These are phyloP conservation scores for Chlorodrepanis virens DNA, from an alignment of 2,113 vertebrate species.

Conservation along the genomic window DNA sequence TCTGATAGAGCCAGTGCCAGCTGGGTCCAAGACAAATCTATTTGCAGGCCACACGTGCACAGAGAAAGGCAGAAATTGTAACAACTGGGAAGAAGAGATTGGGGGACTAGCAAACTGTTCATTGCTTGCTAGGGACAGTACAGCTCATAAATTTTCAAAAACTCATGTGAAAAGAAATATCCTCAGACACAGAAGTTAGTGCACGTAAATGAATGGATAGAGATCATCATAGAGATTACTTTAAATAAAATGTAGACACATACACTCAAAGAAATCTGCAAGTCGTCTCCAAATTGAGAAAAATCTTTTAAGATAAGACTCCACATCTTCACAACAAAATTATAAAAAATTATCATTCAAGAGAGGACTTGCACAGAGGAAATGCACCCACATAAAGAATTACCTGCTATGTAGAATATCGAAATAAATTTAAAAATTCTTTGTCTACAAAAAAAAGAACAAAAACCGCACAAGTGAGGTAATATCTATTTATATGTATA, in stretches of 20 bases:
- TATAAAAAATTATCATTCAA: not conserved
- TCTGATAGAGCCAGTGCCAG: not conserved
- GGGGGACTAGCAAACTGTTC: not conserved
- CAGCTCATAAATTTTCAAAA: not conserved
- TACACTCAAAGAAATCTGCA: not conserved
- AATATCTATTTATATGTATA: no score
- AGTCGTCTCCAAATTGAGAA: not conserved
- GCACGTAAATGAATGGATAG: not conserved
- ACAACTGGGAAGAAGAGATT: not conserved
- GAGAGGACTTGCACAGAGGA: not conserved
- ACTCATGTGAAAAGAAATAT: not conserved
- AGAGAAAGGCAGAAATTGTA: not conserved
- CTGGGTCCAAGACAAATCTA: not conserved
- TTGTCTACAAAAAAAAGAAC: not conserved
- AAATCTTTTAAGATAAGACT: not conserved
- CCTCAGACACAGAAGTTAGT: not conserved
- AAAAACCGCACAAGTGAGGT: not conserved
- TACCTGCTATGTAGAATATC: not conserved
- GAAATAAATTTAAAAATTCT: not conserved
- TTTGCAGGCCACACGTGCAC: fast-evolving
- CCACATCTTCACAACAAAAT: not conserved
- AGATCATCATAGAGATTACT: not conserved
- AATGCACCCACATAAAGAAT: not conserved
- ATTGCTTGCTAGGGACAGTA: not conserved
- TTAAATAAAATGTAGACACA: not conserved